Evolutionary conservation across 2,888 invertebrate genomes (phyloP), one percentile per base, ranked within the genome.

Genomic region (Agrotis ipsilon): DNA sequence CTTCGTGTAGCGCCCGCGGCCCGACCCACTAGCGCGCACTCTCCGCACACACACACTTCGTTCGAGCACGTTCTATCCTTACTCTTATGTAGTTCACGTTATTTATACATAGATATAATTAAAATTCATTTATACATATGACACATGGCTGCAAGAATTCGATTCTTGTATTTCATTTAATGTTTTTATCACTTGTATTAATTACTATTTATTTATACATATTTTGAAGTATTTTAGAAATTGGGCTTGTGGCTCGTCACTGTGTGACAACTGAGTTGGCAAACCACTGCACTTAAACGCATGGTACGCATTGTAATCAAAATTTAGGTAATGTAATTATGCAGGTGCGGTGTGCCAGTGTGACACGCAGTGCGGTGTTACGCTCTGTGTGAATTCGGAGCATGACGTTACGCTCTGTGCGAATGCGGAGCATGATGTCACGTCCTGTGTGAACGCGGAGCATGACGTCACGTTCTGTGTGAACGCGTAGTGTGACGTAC

Each of bases 141-240:
- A 58, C 54, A 32, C 18, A n/a, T 54, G 64, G 52, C 61, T 65
- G 54, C 78, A 66, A 68, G 72, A 68, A 68, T 62, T 46, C 46
- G 24, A 67, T 59, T 72, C 76, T 76, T 76, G 66, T 67, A 48
- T 46, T 67, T 63, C 19, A 51, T 55, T 62, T 64, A 57, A 52
- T 68, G 48, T 66, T 65, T 67, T 61, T 68, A 72, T 63, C 1
- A 14, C 68, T 72, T 78, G 49, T 60, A 63, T 45, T 24, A 43
- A 51, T 58, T 66, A 62, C 51, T 69, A 27, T 27, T 24, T 60
- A 24, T 72, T 49, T 51, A 49, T 70, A 58, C 14, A 49, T 64
- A 51, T 62, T 71, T 77, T 45, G 48, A 52, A 64, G 27, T 54
- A 54, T 61, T 68, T 64, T 49, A 45, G 55, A 58, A 49, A 21